Evolutionary conservation across 2,888 invertebrate species (phyloP).

Genomic region (Pandemis heparana): DNA sequence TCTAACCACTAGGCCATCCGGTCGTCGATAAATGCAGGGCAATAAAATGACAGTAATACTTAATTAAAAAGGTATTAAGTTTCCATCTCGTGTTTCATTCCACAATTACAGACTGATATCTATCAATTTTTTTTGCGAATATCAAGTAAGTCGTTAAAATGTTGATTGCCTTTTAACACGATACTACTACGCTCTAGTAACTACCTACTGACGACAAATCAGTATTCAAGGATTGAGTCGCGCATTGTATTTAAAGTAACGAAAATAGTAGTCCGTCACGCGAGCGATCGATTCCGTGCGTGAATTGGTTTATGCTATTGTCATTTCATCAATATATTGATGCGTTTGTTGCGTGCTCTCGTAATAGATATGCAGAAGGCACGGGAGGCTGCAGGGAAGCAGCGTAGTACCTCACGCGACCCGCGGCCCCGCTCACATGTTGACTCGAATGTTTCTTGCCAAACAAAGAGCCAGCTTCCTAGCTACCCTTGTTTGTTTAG

Average conservation of each 20-base stretch:
- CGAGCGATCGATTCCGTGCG: conserved; percentile 34
- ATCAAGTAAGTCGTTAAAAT: conserved; percentile 28
- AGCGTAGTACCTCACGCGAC: conserved; percentile 43
- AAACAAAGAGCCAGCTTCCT: conserved; percentile 84
- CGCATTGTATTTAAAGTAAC: conserved; percentile 36
- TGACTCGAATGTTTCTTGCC: conserved; percentile 82
- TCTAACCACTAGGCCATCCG: too few species aligned
- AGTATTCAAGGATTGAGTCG: conserved; percentile 41
- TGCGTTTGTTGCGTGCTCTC: conserved; percentile 31
- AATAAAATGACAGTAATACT: conserved; percentile 14
- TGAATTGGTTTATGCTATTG: conserved; percentile 35
- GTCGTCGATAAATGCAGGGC: conserved; percentile 11
- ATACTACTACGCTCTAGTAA: conserved; percentile 25
- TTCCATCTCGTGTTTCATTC: conserved; percentile 3
- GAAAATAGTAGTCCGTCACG: conserved; percentile 33
- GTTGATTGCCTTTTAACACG: conserved; percentile 37
- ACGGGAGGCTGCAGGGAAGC: conserved; percentile 4
- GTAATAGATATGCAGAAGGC: conserved; percentile 9
- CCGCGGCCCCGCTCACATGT: conserved; percentile 63
- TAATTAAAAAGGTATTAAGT: background rate
- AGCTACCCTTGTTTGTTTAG: conserved; percentile 85
- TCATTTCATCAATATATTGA: conserved; percentile 31
- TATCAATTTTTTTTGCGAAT: conserved; percentile 15
- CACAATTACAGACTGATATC: background rate
- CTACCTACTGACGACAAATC: conserved; percentile 39